Base-by-base conservation (phyloP, 2,888 invertebrate genomes). In the Xestia xanthographa region DNA sequence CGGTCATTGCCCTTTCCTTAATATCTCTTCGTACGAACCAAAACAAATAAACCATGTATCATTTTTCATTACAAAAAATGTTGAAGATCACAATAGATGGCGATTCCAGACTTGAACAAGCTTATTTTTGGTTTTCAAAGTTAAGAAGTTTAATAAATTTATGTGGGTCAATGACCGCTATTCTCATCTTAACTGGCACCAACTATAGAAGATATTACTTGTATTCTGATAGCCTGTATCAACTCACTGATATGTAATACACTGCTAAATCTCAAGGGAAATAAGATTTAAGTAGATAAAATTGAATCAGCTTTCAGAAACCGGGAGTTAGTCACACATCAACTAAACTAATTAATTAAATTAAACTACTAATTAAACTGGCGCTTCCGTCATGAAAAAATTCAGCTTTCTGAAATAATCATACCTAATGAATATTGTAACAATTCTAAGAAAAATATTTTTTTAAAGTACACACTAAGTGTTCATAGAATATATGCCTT, bases 401-500 rank as follows among this genome's bases (percentile, higher is more conserved):
- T 9, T 67, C 58, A 53, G 67, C 72, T 71, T 74, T 38, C 29
- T 72, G 34, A 72, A 82, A 45, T 43, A 56, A 34, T 56, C 22
- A 58, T 56, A 62, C 41, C 56, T 60, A 48, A n/a, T 60, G 22
- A 45, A 34, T 62, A 68, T 29, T 62, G 26, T 43, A 72, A 78
- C 3, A n/a, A 71, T 53, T 71, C 50, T 29, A 56, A n/a, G 41
- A 66, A 56, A 63, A 56, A 70, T 80, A 72, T 73, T 48, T 82
- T 66, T 48, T 75, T 48, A 63, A 73, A 73, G 65, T 80, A 80
- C 60, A 67, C 43, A 73, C 60, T 20, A 45, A 71, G 67, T 83
- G 63, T 71, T n/a, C 43, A 56, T 70, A 76, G 45, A 41, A 48
- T 65, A 17, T 62, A 80, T 67, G 76, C 66, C 72, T 80, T 83